Conservation (phyloP, 2,113 vertebrate genomes). For the Octodon degus region DNA sequence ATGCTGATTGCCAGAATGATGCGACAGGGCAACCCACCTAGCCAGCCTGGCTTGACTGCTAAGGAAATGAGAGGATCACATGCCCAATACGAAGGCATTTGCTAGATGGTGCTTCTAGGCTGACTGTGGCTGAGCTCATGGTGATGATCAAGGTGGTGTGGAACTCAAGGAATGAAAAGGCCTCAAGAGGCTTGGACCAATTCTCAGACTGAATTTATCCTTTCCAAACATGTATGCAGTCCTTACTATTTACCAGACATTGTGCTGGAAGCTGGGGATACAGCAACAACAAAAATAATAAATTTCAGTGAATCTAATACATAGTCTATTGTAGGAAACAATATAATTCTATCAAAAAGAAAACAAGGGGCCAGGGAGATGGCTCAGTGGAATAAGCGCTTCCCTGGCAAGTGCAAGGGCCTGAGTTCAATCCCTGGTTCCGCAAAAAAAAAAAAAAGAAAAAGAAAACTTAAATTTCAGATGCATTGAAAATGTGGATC, state of each 20-base stretch:
- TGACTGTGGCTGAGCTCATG: background rate
- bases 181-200: background rate
- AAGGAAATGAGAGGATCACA: background rate
- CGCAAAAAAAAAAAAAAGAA: no score
- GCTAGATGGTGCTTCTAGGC: background rate
- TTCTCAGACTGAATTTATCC: background rate
- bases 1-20: background rate
- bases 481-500: background rate
- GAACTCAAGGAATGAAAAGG: background rate
- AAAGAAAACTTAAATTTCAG: background rate
- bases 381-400: no score
- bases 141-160: rapidly evolving
- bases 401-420: no score
- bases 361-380: no score
- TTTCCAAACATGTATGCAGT: background rate
- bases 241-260: background rate
- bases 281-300: background rate
- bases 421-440: no score
- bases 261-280: background rate
- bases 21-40: background rate
- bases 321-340: background rate
- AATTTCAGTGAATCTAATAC: background rate
- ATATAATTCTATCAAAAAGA: background rate
- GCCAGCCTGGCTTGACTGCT: background rate
- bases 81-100: no score